Evolutionary conservation across 2,888 invertebrate genomes (phyloP).

Genomic region (Caenorhabditis sulstoni): DNA sequence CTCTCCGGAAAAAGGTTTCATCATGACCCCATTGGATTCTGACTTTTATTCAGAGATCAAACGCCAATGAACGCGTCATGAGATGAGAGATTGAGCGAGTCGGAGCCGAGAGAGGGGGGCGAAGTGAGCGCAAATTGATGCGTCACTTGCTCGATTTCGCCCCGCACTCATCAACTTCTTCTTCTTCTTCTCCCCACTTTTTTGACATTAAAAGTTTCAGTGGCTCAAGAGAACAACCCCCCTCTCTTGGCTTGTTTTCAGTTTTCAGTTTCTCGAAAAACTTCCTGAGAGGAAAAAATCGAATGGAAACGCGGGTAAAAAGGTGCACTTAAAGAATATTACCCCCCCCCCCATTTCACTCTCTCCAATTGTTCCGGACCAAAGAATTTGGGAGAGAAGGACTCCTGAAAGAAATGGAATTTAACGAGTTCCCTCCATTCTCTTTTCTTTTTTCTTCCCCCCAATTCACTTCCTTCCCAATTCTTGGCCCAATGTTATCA

Average conservation of each 20-base stretch:
- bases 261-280: slow-evolving; percentile 8
- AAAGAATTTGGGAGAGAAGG: slow-evolving; percentile 27
- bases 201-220: slow-evolving; percentile 7
- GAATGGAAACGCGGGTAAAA: slow-evolving; percentile 21
- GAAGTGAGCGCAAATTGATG: slow-evolving; percentile 36
- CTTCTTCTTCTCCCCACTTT: neutral
- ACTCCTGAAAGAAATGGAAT: slow-evolving; percentile 21
- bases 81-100: slow-evolving; percentile 40
- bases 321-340: slow-evolving; percentile 53
- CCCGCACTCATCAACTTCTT: slow-evolving; percentile 8
- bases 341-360: neutral
- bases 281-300: too few species aligned
- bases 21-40: slow-evolving; percentile 2
- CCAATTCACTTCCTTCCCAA: too few species aligned
- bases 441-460: neutral
- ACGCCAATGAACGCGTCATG: slow-evolving; percentile 47
- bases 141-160: slow-evolving; percentile 44
- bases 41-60: slow-evolving; percentile 44
- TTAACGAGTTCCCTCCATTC: slow-evolving; percentile 21
- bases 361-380: slow-evolving; percentile 22
- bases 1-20: slow-evolving; percentile 4
- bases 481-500: slow-evolving; percentile 25
- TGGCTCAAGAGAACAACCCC: too few species aligned
- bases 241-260: too few species aligned
- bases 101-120: neutral